Evolutionary conservation across 1,140 invertebrate genomes (phyloP).

Genomic region (Andrena cerasifolii): DNA sequence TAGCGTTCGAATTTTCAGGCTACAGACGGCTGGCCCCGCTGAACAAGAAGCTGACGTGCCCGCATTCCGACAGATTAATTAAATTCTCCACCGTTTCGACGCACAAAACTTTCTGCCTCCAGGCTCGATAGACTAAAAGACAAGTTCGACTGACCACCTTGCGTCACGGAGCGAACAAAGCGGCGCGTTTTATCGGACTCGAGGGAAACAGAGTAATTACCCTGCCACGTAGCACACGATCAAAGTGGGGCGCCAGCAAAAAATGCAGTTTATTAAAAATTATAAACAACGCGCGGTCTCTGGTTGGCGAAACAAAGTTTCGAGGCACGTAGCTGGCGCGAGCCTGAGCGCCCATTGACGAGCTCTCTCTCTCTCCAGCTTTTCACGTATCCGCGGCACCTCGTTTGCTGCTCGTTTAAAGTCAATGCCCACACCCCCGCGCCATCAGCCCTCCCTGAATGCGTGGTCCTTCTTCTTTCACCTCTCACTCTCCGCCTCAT

Average conservation of each 20-base stretch:
- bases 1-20: too few relatives aligned
- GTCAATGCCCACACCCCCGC: not conserved
- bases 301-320: conserved; percentile 16
- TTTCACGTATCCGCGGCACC: not conserved
- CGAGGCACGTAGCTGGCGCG: not conserved
- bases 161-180: not conserved
- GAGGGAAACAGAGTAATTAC: conserved; percentile 15
- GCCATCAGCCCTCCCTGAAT: too few relatives aligned
- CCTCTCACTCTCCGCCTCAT: conserved; percentile 31
- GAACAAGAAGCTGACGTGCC: too few relatives aligned
- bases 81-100: too few relatives aligned
- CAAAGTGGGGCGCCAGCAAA: conserved; percentile 19
- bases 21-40: too few relatives aligned
- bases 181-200: conserved; percentile 18
- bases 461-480: too few relatives aligned
- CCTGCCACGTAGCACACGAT: not conserved
- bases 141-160: not conserved
- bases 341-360: not conserved
- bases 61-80: too few relatives aligned
- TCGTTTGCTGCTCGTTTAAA: conserved; percentile 33
- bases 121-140: not conserved
- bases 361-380: not conserved
- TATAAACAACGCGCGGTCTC: conserved; percentile 23
- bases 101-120: too few relatives aligned
- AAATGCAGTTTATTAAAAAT: conserved; percentile 48